phyloP scores from a whole-genome alignment of 1,140 invertebrate genomes.

The Papilio helenus region DNA sequence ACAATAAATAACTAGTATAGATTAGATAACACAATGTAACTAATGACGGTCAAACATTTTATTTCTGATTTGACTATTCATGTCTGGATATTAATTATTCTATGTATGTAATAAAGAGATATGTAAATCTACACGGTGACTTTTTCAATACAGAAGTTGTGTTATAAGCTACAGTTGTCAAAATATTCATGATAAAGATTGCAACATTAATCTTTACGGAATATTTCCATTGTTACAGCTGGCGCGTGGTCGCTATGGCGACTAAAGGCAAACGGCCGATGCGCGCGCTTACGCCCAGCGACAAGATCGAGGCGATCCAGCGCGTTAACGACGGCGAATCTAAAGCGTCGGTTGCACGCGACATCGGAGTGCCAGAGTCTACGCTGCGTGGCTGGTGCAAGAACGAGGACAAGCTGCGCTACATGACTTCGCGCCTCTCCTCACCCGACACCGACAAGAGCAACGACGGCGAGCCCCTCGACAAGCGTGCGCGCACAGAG shows the following conservation, averaged over 20 bases:
- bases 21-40: constrained; percentile 27
- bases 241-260: constrained; percentile 69
- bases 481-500: constrained; percentile 83
- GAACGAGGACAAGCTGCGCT: constrained; percentile 89
- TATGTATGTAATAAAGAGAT: neutral
- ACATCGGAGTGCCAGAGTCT: constrained; percentile 92
- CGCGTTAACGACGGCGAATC: constrained; percentile 91
- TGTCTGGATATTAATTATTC: neutral
- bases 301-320: constrained; percentile 91
- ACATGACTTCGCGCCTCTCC: constrained; percentile 87
- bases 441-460: constrained; percentile 85
- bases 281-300: constrained; percentile 87
- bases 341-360: constrained; percentile 91
- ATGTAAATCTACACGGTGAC: neutral
- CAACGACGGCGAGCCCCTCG: constrained; percentile 79
- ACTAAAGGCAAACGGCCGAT: constrained; percentile 88
- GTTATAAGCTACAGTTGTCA: neutral
- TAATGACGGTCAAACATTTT: neutral
- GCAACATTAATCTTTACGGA: neutral
- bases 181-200: neutral
- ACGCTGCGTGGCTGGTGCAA: constrained; percentile 93
- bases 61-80: neutral
- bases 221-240: constrained; percentile 66
- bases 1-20: constrained; percentile 25
- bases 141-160: neutral